phyloP scores from a whole-genome alignment of 1,140 invertebrate species.

The Steinernema khuongi region DNA sequence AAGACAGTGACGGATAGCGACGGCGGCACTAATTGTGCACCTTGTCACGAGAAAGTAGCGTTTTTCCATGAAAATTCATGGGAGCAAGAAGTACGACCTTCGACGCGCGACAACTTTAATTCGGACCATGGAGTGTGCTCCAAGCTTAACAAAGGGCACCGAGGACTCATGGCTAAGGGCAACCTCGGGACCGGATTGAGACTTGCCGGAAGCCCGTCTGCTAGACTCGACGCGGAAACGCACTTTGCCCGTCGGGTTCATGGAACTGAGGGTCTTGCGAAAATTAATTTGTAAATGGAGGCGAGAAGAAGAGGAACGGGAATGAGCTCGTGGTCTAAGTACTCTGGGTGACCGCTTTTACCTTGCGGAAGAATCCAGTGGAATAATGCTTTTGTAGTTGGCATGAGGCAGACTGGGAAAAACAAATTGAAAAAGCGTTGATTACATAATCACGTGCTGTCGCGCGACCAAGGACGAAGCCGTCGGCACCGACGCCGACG shows the following conservation, averaged over 20 bases:
- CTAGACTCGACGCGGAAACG: not conserved
- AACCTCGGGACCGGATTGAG: not conserved
- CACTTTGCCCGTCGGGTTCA: not conserved
- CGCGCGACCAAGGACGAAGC: not conserved
- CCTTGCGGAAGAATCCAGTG: too few relatives aligned
- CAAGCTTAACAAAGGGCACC: too few relatives aligned
- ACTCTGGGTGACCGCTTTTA: too few relatives aligned
- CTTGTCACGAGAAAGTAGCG: not conserved
- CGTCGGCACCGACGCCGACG: not conserved
- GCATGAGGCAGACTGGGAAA: not conserved
- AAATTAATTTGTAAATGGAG: not conserved
- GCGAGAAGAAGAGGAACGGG: too few relatives aligned
- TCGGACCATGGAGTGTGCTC: too few relatives aligned
- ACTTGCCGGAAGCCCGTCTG: not conserved
- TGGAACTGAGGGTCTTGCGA: not conserved
- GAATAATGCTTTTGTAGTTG: not conserved
- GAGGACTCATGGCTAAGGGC: not conserved
- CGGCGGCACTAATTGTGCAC: conserved; percentile 10
- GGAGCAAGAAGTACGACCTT: too few relatives aligned
- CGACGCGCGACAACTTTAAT: too few relatives aligned
- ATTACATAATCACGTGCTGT: not conserved
- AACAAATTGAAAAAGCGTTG: not conserved
- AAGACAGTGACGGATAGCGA: not conserved
- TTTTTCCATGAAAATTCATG: not conserved
- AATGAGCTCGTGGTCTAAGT: too few relatives aligned